Base-by-base conservation (phyloP, 2,797 vertebrate species). In the Melanotaenia boesemani region DNA sequence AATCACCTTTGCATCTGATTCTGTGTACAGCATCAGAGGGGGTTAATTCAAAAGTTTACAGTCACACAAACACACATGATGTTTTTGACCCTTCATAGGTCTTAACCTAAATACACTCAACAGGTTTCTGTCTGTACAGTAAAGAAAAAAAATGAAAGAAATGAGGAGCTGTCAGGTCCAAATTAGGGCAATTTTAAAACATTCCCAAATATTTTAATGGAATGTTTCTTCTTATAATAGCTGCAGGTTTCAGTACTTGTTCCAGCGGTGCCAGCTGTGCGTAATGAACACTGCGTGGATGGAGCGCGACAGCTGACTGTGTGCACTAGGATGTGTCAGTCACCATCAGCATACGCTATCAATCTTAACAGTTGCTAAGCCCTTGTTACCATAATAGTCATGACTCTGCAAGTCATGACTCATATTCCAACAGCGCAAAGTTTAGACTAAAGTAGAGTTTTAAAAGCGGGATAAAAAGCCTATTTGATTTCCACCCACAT, bases 221-320 rank as follows among this genome's bases (percentile, higher is more conserved):
- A 5, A 6, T 32, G 30, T 50, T 50, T 1, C 6, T n/a, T 39
- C 41, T 22, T 13, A 58, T 13, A 8, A 69, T 44, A 22, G 7
- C 22, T n/a, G 0, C 56, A n/a, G 15, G 30, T 39, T 16, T 13
- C 1, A 4, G 5, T 52, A 57, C 52, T 74, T 41, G 62, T 71
- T 76, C 68, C 80, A 48, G 34, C 15, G 37, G 79, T 79, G 82
- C 65, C 76, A 70, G 50, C 18, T 64, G 86, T 79, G 88, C 89
- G 89, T 75, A 88, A 88, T 64, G 63, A 70, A 73, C 84, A 76
- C 80, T 3, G 63, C 37, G 73, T 30, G 70, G 64, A 80, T 13
- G 44, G 54, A 74, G 89, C 85, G 84, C 89, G 71, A 61, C 79
- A 71, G 74, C 77, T 67, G 74, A 63, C 64, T 26, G 57, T n/a